Percentiles rank a stretch among this genome's conserved stretches.
phyloP scores from a whole-genome alignment of 1,140 invertebrate genomes.

The Spodoptera frugiperda region DNA sequence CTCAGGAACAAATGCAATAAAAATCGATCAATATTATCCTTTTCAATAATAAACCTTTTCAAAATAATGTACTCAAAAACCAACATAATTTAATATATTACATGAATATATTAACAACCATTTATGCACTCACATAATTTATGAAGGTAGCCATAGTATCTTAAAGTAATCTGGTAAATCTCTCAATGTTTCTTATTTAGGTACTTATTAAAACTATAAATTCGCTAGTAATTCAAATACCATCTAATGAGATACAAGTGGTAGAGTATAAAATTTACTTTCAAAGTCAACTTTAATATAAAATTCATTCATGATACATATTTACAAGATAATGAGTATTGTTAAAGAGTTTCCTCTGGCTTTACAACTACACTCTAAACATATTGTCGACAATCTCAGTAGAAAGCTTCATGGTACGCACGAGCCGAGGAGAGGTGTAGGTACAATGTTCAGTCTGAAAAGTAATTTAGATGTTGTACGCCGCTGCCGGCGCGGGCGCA shows the following conservation, averaged over 20 bases:
- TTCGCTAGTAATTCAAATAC: slow-evolving; percentile 84
- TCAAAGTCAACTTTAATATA: slow-evolving; percentile 72
- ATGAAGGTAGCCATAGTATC: slow-evolving; percentile 82
- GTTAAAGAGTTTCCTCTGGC: slow-evolving; percentile 71
- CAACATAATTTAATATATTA: slow-evolving; percentile 82
- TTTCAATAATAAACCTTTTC: slow-evolving; percentile 67
- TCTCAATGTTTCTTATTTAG: slow-evolving; percentile 76
- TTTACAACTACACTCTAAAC: slow-evolving; percentile 55
- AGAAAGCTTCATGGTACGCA: slow-evolving; percentile 28
- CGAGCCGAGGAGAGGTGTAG: slow-evolving; percentile 16
- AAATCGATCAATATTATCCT: slow-evolving; percentile 79
- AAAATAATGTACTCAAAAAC: slow-evolving; percentile 77
- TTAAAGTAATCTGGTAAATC: slow-evolving; percentile 84
- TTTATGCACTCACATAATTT: slow-evolving; percentile 77
- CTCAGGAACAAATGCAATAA: slow-evolving; percentile 86
- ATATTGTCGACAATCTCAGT: slow-evolving; percentile 37
- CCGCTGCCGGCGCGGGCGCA: background rate
- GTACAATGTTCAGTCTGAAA: slow-evolving; percentile 42
- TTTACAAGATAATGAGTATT: slow-evolving; percentile 84
- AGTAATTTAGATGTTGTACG: slow-evolving; percentile 1
- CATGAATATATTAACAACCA: slow-evolving; percentile 84
- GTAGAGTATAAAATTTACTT: slow-evolving; percentile 78
- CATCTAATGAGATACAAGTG: slow-evolving; percentile 86
- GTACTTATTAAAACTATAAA: slow-evolving; percentile 81
- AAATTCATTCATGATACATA: slow-evolving; percentile 67